Base-by-base conservation (phyloP, 1,140 invertebrate genomes). In the Bombus sibiricus region DNA sequence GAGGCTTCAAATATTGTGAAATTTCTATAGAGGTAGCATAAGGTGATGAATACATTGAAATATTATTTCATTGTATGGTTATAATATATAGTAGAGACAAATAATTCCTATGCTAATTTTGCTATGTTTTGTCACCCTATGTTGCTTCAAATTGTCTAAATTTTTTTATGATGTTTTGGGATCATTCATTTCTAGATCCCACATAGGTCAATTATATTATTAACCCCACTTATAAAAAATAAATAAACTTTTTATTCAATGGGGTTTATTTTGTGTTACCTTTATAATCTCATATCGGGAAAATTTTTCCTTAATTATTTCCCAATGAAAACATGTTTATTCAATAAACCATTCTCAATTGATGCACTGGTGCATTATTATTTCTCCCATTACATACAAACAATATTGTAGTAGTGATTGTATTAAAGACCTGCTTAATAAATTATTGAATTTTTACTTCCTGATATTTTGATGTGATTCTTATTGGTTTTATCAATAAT, bases 131-230 rank as follows among this genome's bases (percentile, higher is more conserved):
- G 69, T 95, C 93, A 94, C 92, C 91, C 82, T 91, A 91, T 95
- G 93, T 91, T 95, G 94, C 92, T 93, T 94, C 94, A 92, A 86
- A 85, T 89, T 90, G 92, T 95, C 93, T 95, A 92, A 82, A 92
- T 94, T 95, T 92, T 94, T 93, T 93, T 92, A 82, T 93, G 86
- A 91, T 78, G 90, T 92, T 91, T 93, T 90, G 94, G 93, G 94
- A 94, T 95, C 93, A 86, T 83, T 95, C 89, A 95, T 95, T 94
- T 93, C 91, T 90, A 91, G 93, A 94, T 94, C 94, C 94, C 92
- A 88, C 87, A 85, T 93, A 94, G 91, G 92, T 78, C 69, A 71
- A 75, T 83, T 78, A 66, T 86, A 76, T 62, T 83, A 86, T 83
- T 34, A 64, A 83, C 86, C 92, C 92, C 91, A 91, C 76, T 82